phyloP scores from a whole-genome alignment of 2,888 invertebrate species.

The Aphrophora alni region DNA sequence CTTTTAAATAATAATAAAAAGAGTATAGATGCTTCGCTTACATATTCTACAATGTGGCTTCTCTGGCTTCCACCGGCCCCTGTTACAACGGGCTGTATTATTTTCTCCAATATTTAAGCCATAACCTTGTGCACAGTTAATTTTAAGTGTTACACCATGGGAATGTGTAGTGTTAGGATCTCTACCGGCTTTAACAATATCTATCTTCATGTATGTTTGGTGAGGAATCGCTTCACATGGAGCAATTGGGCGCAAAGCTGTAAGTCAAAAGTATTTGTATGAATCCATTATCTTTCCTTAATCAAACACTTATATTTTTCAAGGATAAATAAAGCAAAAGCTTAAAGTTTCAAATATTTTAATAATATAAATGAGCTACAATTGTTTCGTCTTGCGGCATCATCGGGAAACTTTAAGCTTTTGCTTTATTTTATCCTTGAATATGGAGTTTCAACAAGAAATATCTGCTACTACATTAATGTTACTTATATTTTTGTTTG shows the following conservation, averaged over 20 bases:
- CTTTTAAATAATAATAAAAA: conserved; percentile 15
- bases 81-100: conserved; percentile 78
- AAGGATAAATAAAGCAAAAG: no score
- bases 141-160: conserved; percentile 76
- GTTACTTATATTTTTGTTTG: no score
- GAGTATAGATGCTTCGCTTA: conserved; percentile 59
- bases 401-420: no score
- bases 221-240: conserved; percentile 73
- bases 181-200: conserved; percentile 73
- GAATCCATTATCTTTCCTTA: no score
- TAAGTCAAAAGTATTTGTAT: background rate
- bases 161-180: conserved; percentile 75
- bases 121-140: conserved; percentile 80
- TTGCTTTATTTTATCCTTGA: no score
- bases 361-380: no score
- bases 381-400: no score
- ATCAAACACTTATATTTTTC: no score
- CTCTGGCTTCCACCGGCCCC: conserved; percentile 85
- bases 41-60: conserved; percentile 81
- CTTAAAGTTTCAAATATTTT: no score
- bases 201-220: conserved; percentile 71
- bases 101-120: conserved; percentile 76
- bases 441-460: no score
- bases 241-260: conserved; percentile 39
- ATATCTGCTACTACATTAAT: no score